Evolutionary conservation across 1,140 invertebrate genomes (phyloP).

Genomic region (Pogonus chalceus): DNA sequence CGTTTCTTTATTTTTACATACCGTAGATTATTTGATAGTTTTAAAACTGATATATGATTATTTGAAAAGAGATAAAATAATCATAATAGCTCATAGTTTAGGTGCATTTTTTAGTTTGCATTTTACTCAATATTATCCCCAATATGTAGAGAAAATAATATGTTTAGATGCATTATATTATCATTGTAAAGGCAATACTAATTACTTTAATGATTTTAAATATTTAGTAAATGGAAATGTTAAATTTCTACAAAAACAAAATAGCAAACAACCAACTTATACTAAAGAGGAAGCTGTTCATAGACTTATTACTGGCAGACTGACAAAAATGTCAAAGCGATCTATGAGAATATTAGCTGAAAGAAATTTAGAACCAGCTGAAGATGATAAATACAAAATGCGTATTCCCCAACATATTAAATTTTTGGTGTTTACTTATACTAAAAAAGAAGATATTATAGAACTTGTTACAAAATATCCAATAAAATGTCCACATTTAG

Average conservation of each 20-base stretch:
- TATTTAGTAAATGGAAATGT: constrained; percentile 23
- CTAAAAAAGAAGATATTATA: constrained; percentile 21
- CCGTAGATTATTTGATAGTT: constrained; percentile 37
- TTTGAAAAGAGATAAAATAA: constrained; percentile 45
- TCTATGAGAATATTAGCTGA: constrained; percentile 41
- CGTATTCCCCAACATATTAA: constrained; percentile 24
- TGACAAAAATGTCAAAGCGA: constrained; percentile 29
- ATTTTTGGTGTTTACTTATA: constrained; percentile 16
- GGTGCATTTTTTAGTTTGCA: constrained; percentile 40
- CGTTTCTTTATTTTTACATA: constrained; percentile 37
- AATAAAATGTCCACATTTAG: constrained; percentile 28
- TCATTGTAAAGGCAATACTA: constrained; percentile 20
- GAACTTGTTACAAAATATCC: constrained; percentile 24
- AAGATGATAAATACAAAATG: constrained; percentile 30
- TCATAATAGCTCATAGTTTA: constrained; percentile 48
- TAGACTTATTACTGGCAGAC: constrained; percentile 31
- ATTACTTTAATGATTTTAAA: constrained; percentile 25
- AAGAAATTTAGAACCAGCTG: constrained; percentile 33
- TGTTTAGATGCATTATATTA: constrained; percentile 41
- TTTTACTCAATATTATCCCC: constrained; percentile 40
- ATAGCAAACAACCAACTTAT: constrained; percentile 29
- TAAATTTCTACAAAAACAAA: constrained; percentile 26
- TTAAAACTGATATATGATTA: constrained; percentile 43
- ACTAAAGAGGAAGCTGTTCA: constrained; percentile 42
- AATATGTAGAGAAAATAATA: constrained; percentile 40